Evolutionary conservation across 1,140 invertebrate genomes (phyloP), one percentile per base, ranked within the genome.

Genomic region (Temnothorax longispinosus): DNA sequence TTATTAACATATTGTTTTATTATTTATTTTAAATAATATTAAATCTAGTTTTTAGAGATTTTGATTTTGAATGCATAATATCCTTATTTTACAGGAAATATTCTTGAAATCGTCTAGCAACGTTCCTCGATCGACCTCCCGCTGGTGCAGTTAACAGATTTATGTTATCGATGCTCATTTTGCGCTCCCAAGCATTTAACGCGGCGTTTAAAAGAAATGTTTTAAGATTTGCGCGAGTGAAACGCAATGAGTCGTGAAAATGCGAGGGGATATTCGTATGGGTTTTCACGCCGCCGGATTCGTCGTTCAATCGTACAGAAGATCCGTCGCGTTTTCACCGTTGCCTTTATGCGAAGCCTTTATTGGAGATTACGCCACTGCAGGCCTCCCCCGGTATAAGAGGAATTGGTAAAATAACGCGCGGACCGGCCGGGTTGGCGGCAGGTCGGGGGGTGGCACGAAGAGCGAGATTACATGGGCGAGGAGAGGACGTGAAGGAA

Each of bases 381-480:
- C 27, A 1, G 27, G 71, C 18, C 21, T 54, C 41, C 58, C 64
- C 41, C 64, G 71, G 35, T 15, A 52, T 15, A 52, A 78, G 76
- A 64, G 76, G 76, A 82, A 86, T 85, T 76, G 81, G 81, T 85
- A 62, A 86, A 90, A 90, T 88, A 88, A 88, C 64, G 60, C 64
- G 60, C 50, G 56, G 54, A 76, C 35, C 21, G 35, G 27, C 13
- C 65, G 67, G 35, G 8, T n/a, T 2, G 13, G 47, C 7, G 21
- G 13, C 47, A 76, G 71, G 47, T 2, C 47, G 77, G 38, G 52
- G 52, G 77, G 54, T 84, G 47, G 85, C 47, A 44, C 69, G 75
- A 82, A 90, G 82, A 90, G 82, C 52, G 89, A 90, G 89, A 90
- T 90, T 90, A 90, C 65, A 88, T 15, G 71, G 35, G 44, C 54